Evolutionary conservation across 2,888 invertebrate genomes (phyloP), one percentile per base, ranked within the genome.

Genomic region (Linnaemya vulpina): DNA sequence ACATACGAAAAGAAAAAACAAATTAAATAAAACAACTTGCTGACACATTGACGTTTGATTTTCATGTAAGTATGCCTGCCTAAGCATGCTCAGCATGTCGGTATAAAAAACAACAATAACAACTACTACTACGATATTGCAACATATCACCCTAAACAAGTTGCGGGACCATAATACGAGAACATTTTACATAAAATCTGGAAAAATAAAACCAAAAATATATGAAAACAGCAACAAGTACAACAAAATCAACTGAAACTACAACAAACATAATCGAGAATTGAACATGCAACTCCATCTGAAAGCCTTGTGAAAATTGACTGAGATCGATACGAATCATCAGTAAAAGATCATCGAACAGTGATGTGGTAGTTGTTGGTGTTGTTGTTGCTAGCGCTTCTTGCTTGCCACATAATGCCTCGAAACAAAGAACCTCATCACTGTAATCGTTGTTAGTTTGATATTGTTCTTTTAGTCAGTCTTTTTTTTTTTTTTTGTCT

Each of bases 71-170:
- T 70, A 46, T 78, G 70, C 62, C 70, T 88, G 89, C 88, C 87
- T 88, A 88, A 89, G 89, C 89, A 90, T 89, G 90, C 90, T 89
- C 90, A 89, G 90, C 90, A 89, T 90, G 91, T 90, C 89, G 90
- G 89, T 89, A 89, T 87, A 87, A 87, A 74, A 84, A 84, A 84
- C 86, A 86, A 77, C 60, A 40, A 40, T 9, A 10, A 10, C 8
- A 55, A 46, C 38, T 35, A 38, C 67, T 43, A 53, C 65, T 40
- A 67, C 40, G 46, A 40, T 58, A 40, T 67, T 65, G 80, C 67
- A 75, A 82, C 85, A 85, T 82, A 79, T 85, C 82, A 82, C 82
- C 82, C 82, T 82, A 71, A 85, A 82, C 85, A 85, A 85, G 85
- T 85, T 85, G 78, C 78, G 78, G 79, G 75, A 51, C 78, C 78